These are phyloP conservation scores for Plotosus lineatus DNA, from an alignment of 2,113 vertebrate species.

Conservation along the genomic window DNA sequence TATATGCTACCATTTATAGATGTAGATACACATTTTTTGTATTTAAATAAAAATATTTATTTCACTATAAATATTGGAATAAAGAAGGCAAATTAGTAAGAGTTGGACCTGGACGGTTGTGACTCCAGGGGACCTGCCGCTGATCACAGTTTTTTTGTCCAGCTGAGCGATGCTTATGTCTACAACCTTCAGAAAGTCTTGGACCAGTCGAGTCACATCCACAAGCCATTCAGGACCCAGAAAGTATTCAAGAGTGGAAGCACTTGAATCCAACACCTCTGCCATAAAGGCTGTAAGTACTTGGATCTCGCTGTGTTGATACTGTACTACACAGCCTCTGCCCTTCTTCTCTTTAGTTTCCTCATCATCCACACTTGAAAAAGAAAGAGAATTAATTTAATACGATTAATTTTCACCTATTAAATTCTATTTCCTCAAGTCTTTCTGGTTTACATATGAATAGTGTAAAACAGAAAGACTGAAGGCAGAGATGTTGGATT, in stretches of 20 bases:
- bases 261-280: conserved; percentile 59
- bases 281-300: conserved; percentile 87
- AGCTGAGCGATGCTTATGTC: conserved; percentile 81
- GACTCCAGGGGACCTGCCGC: conserved; percentile 84
- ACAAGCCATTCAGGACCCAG: conserved; percentile 90
- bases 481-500: no score
- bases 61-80: background rate
- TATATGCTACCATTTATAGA: background rate
- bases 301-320: conserved; percentile 84
- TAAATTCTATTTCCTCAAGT: background rate
- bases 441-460: background rate
- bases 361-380: conserved; percentile 82
- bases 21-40: background rate
- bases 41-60: background rate
- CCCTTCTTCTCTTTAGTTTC: conserved; percentile 84
- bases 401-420: background rate
- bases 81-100: background rate
- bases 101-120: conserved; percentile 83
- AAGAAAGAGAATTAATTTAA: conserved; percentile 10
- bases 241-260: conserved; percentile 70
- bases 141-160: conserved; percentile 76
- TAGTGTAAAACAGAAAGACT: no score
- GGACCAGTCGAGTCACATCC: conserved; percentile 85
- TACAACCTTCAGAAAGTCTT: conserved; percentile 81
- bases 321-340: conserved; percentile 87